Conservation (phyloP, 2,113 vertebrate species). For the Plectropomus leopardus region DNA sequence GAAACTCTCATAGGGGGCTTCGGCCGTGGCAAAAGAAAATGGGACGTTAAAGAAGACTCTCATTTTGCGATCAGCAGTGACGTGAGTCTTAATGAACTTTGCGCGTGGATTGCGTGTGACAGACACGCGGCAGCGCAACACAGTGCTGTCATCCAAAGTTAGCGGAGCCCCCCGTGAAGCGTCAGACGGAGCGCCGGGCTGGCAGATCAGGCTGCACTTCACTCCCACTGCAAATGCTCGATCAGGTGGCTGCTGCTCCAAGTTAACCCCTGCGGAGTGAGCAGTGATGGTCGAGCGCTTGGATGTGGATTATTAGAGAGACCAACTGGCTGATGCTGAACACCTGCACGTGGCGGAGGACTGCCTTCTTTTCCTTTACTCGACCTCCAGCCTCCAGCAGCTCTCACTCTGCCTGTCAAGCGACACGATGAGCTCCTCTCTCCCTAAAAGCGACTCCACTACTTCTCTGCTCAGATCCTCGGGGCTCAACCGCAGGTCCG, state of each 20-base stretch:
- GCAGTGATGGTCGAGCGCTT: slow-evolving; percentile 28
- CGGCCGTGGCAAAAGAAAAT: not conserved
- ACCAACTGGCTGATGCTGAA: slow-evolving; percentile 35
- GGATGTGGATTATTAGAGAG: slow-evolving; percentile 26
- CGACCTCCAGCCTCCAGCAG: slow-evolving; percentile 48
- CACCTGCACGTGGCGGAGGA: slow-evolving; percentile 66
- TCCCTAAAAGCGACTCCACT: slow-evolving; percentile 92
- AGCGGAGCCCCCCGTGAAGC: slow-evolving; percentile 31
- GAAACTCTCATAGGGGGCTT: not conserved
- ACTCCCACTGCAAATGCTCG: slow-evolving; percentile 9
- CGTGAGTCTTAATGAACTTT: slow-evolving; percentile 58
- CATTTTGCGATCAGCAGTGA: slow-evolving; percentile 52
- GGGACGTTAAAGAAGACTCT: slow-evolving; percentile 20
- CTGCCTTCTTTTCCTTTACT: slow-evolving; percentile 34
- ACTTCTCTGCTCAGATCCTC: slow-evolving; percentile 88
- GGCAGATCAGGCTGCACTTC: slow-evolving; percentile 35
- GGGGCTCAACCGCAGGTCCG: slow-evolving; percentile 74
- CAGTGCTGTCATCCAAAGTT: slow-evolving; percentile 61
- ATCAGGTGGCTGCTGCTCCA: slow-evolving; percentile 57
- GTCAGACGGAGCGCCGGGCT: slow-evolving; percentile 34
- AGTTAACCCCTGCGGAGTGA: slow-evolving; percentile 10
- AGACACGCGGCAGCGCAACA: slow-evolving; percentile 34
- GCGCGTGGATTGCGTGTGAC: slow-evolving; percentile 45
- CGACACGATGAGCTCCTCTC: slow-evolving; percentile 88
- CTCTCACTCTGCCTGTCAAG: slow-evolving; percentile 24